Evolutionary conservation across 2,888 invertebrate genomes (phyloP).

Genomic region (Eilema sororculum): DNA sequence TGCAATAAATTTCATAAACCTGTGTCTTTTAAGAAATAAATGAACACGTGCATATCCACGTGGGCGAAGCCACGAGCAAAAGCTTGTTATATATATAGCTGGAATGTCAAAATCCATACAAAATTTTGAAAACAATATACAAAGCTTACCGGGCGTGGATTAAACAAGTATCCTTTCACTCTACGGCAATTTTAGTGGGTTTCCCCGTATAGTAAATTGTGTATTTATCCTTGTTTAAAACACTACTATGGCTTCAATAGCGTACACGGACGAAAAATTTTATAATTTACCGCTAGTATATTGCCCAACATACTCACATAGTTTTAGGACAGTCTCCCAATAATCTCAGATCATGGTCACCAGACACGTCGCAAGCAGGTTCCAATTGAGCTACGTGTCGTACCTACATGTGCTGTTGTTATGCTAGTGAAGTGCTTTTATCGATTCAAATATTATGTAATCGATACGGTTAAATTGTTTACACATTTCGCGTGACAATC

Average conservation of each 20-base stretch:
- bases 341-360: constrained; percentile 31
- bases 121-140: background rate
- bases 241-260: background rate
- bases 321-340: background rate
- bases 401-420: constrained; percentile 39
- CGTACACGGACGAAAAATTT: background rate
- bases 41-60: too few relatives aligned
- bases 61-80: too few relatives aligned
- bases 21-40: too few relatives aligned
- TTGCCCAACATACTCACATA: background rate
- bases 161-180: background rate
- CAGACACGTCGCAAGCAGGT: constrained; percentile 56
- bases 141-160: background rate
- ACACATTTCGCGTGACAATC: constrained; percentile 5
- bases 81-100: too few relatives aligned
- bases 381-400: constrained; percentile 62
- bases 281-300: background rate
- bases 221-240: background rate
- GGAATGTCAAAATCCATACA: too few relatives aligned
- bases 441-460: constrained; percentile 31
- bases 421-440: constrained; percentile 49
- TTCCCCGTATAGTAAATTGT: background rate
- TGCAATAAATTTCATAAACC: too few relatives aligned
- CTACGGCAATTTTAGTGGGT: background rate
- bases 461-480: constrained; percentile 21